These are phyloP conservation scores for Bradypus variegatus DNA, from an alignment of 2,797 vertebrate species.

Conservation along the genomic window DNA sequence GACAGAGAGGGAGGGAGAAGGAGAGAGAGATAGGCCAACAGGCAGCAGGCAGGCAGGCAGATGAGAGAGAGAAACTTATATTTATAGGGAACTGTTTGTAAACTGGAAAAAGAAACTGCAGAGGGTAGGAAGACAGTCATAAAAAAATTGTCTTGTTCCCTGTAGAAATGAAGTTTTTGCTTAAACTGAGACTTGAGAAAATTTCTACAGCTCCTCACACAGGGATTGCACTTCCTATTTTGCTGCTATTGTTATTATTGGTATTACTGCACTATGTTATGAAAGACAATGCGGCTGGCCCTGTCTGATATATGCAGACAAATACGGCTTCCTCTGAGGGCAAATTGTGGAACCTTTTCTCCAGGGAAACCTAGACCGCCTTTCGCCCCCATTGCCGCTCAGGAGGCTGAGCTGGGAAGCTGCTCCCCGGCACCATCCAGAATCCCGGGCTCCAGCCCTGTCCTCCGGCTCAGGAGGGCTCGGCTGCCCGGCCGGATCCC, in stretches of 20 bases:
- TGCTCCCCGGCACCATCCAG: background rate
- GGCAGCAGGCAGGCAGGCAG: background rate
- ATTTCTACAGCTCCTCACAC: fast-evolving
- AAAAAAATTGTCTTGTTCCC: fast-evolving
- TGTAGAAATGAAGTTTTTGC: fast-evolving
- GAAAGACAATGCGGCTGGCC: too few relatives aligned
- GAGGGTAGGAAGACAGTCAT: background rate
- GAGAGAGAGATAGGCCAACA: background rate
- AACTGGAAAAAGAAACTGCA: background rate
- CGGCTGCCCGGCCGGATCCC: background rate
- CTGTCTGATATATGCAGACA: fast-evolving
- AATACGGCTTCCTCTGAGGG: background rate
- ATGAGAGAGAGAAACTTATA: background rate
- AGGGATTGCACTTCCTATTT: background rate
- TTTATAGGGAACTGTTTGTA: background rate
- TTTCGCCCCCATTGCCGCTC: background rate
- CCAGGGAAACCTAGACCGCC: background rate
- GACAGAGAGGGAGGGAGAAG: too few relatives aligned
- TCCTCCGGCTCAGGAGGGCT: too few relatives aligned
- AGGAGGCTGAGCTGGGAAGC: too few relatives aligned
- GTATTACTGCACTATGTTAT: background rate
- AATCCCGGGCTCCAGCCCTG: background rate
- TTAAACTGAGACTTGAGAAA: background rate
- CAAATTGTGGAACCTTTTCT: background rate
- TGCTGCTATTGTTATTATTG: background rate